Evolutionary conservation across 2,888 invertebrate species (phyloP).

Genomic region (Psylliodes chrysocephalus): DNA sequence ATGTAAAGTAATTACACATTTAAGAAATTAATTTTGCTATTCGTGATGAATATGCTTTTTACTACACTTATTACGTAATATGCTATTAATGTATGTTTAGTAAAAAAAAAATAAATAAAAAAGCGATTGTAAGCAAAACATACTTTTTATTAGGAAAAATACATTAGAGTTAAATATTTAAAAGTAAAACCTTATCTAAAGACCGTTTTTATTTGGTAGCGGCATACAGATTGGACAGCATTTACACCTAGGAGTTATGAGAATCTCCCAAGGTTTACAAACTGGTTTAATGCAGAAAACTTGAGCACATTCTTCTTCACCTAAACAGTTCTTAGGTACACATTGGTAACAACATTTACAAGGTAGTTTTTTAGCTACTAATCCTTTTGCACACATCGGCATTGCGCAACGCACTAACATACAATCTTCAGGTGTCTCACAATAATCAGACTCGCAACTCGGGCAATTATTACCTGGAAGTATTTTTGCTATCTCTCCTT

Average conservation of each 20-base stretch:
- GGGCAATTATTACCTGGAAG: not conserved
- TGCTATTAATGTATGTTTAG: too few species aligned
- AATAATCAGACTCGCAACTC: not conserved
- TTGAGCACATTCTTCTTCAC: too few species aligned
- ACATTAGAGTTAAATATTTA: too few species aligned
- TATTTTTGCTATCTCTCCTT: not conserved
- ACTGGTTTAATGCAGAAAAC: slow-evolving; percentile 2
- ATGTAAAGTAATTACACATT: too few species aligned
- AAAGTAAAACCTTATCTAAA: too few species aligned
- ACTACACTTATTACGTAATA: too few species aligned
- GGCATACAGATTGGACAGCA: not conserved
- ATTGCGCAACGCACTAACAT: not conserved
- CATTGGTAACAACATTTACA: slow-evolving; percentile 12
- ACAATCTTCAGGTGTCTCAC: not conserved
- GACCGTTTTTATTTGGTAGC: not conserved
- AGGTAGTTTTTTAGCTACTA: not conserved
- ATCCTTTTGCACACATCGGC: not conserved
- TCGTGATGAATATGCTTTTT: too few species aligned
- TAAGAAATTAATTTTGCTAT: too few species aligned
- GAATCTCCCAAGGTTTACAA: not conserved
- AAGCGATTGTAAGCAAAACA: too few species aligned
- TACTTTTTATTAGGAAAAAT: too few species aligned
- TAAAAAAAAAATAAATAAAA: too few species aligned
- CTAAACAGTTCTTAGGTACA: not conserved
- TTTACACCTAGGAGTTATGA: not conserved